These are phyloP conservation scores for Argentina silus DNA, from an alignment of 2,797 vertebrate genomes.

Conservation along the genomic window DNA sequence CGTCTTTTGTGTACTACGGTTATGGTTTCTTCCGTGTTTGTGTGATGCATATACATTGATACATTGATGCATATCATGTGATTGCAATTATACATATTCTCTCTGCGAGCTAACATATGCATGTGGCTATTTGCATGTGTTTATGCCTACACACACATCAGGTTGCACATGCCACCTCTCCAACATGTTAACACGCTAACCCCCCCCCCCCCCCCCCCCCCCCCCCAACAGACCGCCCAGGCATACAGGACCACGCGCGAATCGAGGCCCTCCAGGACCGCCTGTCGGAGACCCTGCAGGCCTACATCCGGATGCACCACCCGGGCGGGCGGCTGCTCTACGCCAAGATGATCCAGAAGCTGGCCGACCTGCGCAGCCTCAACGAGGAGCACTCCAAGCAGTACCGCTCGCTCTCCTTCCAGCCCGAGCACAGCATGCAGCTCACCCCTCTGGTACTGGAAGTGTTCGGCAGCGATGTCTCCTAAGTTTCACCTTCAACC, in stretches of 20 bases:
- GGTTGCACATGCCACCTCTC: background rate
- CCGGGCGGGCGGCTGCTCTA: slow-evolving; percentile 89
- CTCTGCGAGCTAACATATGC: no score
- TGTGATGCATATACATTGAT: no score
- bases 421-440: slow-evolving; percentile 89
- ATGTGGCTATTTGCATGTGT: background rate
- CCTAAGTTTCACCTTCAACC: no score
- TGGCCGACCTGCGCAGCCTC: slow-evolving; percentile 93
- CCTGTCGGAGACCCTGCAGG: slow-evolving; percentile 86
- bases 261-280: slow-evolving; percentile 91
- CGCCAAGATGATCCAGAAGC: slow-evolving; percentile 98
- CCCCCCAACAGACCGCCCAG: slow-evolving; percentile 84
- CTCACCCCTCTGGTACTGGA: slow-evolving; percentile 90
- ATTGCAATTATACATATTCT: no score
- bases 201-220: background rate
- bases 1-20: no score
- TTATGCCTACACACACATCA: slow-evolving; percentile 5
- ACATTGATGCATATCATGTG: no score
- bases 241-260: slow-evolving; percentile 86
- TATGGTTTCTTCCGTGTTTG: no score
- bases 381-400: slow-evolving; percentile 89
- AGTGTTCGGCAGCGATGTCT: slow-evolving; percentile 83
- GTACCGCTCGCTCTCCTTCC: slow-evolving; percentile 83
- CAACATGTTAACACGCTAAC: background rate
- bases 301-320: slow-evolving; percentile 83